Evolutionary conservation across 2,113 vertebrate species (phyloP).

Genomic region (Tretioscincus oriximinensis): DNA sequence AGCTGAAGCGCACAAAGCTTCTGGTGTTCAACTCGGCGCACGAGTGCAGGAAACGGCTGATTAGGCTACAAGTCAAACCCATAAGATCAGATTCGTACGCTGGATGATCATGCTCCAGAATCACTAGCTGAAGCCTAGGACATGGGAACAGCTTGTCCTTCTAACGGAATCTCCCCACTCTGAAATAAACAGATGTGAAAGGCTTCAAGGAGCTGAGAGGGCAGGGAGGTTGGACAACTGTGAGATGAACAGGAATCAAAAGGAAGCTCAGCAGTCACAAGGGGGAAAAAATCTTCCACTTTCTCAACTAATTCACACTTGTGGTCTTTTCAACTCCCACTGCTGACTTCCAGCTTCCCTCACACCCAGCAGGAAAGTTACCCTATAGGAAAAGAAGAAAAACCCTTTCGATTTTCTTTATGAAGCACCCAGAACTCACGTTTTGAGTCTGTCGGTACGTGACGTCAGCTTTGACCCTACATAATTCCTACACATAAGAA

Average conservation of each 20-base stretch:
- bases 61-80: too few relatives aligned
- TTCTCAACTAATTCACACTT: neutral
- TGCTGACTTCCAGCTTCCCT: too few relatives aligned
- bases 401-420: neutral
- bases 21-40: neutral
- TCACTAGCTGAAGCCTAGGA: too few relatives aligned
- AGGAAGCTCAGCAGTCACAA: neutral
- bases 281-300: neutral
- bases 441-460: too few relatives aligned
- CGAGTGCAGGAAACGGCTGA: neutral
- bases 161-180: neutral
- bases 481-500: conserved; percentile 47
- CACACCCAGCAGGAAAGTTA: too few relatives aligned
- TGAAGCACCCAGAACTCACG: neutral
- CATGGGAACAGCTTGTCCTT: neutral
- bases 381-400: too few relatives aligned
- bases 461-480: neutral
- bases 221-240: neutral
- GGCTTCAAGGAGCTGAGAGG: neutral
- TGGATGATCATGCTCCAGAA: neutral
- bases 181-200: neutral
- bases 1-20: too few relatives aligned
- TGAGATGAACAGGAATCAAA: neutral
- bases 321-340: neutral
- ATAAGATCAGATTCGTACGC: neutral